Evolutionary conservation across 2,888 invertebrate species (phyloP).

Genomic region (Malthinus seriepunctatus): DNA sequence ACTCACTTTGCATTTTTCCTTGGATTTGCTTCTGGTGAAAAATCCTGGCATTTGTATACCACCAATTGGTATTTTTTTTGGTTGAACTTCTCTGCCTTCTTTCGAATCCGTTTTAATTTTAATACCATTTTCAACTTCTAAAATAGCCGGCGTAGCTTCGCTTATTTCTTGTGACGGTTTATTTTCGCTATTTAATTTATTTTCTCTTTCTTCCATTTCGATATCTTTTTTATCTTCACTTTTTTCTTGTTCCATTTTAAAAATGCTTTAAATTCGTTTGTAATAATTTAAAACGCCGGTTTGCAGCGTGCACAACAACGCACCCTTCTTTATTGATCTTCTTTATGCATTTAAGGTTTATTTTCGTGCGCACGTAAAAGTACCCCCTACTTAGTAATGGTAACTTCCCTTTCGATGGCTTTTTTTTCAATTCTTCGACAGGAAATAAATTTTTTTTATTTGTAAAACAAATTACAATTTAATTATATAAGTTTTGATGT

Average conservation of each 20-base stretch:
- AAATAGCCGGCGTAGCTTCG: conserved; percentile 42
- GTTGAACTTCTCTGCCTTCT: conserved; percentile 75
- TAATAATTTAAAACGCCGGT: background rate
- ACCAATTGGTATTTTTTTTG: conserved; percentile 83
- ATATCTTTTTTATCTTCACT: conserved; percentile 69
- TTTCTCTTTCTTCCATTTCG: conserved; percentile 67
- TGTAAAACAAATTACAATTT: too few relatives aligned
- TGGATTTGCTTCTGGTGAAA: conserved; percentile 76
- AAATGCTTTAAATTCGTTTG: background rate
- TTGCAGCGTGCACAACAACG: background rate
- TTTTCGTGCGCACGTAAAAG: conserved; percentile 19
- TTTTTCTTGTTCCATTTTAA: conserved; percentile 49
- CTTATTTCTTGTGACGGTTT: conserved; percentile 58
- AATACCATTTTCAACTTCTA: conserved; percentile 56
- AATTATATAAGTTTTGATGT: too few relatives aligned
- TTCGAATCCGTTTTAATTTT: conserved; percentile 63
- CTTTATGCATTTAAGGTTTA: conserved; percentile 4
- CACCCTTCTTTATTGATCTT: conserved; percentile 4
- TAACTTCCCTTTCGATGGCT: conserved; percentile 1
- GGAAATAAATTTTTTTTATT: background rate
- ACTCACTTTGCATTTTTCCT: conserved; percentile 71
- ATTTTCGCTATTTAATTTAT: conserved; percentile 65
- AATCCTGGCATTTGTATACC: conserved; percentile 89
- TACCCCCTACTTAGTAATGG: conserved; percentile 17
- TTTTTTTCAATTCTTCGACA: background rate